Evolutionary conservation across 2,888 invertebrate genomes (phyloP), one percentile per base, ranked within the genome.

Genomic region (Drosophila prostipennis): DNA sequence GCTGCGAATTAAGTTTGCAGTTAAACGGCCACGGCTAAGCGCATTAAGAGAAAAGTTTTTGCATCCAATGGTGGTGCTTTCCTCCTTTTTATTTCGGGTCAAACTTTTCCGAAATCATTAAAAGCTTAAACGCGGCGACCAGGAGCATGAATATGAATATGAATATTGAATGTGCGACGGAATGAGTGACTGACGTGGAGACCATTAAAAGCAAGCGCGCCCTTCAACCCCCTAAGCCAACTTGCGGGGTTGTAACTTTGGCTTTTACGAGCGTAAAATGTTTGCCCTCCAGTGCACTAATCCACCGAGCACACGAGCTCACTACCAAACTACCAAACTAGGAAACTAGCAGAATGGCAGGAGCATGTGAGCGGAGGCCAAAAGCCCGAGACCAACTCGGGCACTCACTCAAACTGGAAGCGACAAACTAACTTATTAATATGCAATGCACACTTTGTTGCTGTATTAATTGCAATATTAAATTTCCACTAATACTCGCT

Each of bases 381-480:
- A 42, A 46, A 43, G 51, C 45, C 48, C 32, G 48, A 80, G 77
- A 29, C 49, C 70, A 76, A 85, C 78, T 77, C 78, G 77, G 77
- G 55, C 59, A 58, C 54, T 51, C 43, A 51, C 54, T 79, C 65
- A 81, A 81, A 79, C 77, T 79, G 60, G 65, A 57, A 71, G 61
- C 81, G 84, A 84, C 81, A 55, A 75, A 80, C 71, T 69, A 81
- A 87, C 84, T 87, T 85, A 85, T 85, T 85, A 87, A 85, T 87
- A 85, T 85, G 84, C 84, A 85, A 80, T 85, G 87, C 84, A 87
- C 87, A 85, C 85, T 79, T 85, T 85, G 87, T 85, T 78, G 83
- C 84, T 79, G 75, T 87, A 86, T 86, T 87, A 87, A 86, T 87
- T 87, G 87, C 87, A 85, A 83, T 86, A 87, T 86, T 87, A 87